Conservation (phyloP, 1,140 invertebrate genomes). For the Gryon sp. region DNA sequence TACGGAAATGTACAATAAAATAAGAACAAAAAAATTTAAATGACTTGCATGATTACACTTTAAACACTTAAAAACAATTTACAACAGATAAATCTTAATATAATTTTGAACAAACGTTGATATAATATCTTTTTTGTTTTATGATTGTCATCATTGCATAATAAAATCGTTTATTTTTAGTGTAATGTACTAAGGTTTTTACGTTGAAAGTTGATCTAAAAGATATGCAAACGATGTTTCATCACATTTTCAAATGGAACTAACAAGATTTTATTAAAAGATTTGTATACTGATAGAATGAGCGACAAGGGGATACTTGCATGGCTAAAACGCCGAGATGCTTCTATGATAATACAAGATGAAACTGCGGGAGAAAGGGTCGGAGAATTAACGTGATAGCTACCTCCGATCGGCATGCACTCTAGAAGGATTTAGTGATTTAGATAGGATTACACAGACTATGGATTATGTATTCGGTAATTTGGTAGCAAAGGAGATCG, state of each 20-base stretch:
- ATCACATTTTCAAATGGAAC: background rate
- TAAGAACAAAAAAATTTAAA: no score
- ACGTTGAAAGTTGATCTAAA: background rate
- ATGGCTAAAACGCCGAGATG: slow-evolving; percentile 13
- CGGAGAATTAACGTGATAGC: slow-evolving; percentile 54
- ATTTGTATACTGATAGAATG: background rate
- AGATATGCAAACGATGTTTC: background rate
- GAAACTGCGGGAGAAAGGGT: slow-evolving; percentile 34
- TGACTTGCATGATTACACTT: no score
- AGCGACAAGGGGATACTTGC: slow-evolving; percentile 20
- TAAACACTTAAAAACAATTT: no score
- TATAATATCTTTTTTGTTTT: no score
- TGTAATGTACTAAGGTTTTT: background rate
- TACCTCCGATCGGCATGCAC: slow-evolving; percentile 52
- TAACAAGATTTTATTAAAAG: background rate
- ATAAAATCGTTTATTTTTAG: no score
- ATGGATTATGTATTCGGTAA: slow-evolving; percentile 53
- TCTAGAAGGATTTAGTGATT: slow-evolving; percentile 61
- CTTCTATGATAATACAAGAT: slow-evolving; percentile 40
- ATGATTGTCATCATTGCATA: no score
- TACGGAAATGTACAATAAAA: no score
- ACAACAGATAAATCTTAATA: no score
- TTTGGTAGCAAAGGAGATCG: slow-evolving; percentile 45
- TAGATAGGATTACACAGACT: slow-evolving; percentile 53
- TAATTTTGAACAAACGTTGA: no score